Conservation (phyloP, 2,113 vertebrate genomes). For the Fulica atra region DNA sequence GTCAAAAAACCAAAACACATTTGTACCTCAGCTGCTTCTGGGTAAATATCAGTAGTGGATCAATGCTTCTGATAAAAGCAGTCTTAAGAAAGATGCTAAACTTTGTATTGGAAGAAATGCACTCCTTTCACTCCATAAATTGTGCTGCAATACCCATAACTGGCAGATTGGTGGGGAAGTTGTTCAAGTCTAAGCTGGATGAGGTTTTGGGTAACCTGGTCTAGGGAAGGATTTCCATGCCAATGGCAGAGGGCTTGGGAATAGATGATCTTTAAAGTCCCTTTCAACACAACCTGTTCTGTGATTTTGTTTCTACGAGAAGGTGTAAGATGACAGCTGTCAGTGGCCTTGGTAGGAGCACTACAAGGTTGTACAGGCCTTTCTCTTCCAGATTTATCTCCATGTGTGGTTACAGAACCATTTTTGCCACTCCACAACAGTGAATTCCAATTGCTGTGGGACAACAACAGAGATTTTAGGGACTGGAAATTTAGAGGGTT, state of each 20-base stretch:
- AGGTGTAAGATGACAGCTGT: neutral
- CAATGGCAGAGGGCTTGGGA: too few species aligned
- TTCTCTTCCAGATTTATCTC: neutral
- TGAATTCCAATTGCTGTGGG: neutral
- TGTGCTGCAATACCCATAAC: neutral
- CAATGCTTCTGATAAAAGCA: neutral
- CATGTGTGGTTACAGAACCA: fast-evolving
- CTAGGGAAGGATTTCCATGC: too few species aligned
- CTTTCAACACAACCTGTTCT: too few species aligned
- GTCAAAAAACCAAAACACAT: neutral
- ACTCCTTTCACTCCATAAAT: neutral
- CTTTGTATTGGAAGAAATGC: neutral
- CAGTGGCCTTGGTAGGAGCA: neutral
- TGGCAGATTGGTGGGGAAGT: neutral
- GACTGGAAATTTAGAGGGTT: neutral
- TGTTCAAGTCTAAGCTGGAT: neutral
- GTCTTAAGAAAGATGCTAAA: neutral
- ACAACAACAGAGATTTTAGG: neutral
- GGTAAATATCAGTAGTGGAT: neutral
- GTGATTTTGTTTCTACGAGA: too few species aligned
- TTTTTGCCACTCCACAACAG: neutral
- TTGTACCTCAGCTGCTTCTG: neutral
- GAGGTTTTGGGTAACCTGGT: too few species aligned
- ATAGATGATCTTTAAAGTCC: too few species aligned
- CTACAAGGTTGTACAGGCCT: neutral